Conservation (phyloP, 1,140 invertebrate genomes). For the Drosophila fuyamai region DNA sequence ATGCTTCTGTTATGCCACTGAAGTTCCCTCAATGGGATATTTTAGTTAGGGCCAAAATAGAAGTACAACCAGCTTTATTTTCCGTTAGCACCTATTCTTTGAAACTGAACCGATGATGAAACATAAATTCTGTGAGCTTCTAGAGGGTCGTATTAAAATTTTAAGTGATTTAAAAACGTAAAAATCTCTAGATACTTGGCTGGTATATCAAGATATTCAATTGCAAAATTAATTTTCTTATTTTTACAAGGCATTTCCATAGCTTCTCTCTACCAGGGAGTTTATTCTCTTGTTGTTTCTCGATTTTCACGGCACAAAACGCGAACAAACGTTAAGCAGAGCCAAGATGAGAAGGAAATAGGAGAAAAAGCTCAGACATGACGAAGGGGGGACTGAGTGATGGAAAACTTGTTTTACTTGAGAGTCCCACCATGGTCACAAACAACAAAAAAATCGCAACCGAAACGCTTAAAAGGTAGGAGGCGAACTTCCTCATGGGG, state of each 20-base stretch:
- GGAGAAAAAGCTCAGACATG: neutral
- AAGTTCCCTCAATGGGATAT: conserved; percentile 3
- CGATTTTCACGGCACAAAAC: conserved; percentile 36
- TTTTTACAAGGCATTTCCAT: neutral
- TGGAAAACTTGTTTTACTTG: conserved; percentile 43
- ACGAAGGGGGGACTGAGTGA: conserved; percentile 7
- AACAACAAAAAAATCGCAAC: conserved; percentile 17
- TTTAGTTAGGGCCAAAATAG: neutral
- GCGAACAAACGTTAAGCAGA: conserved; percentile 18
- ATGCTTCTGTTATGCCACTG: conserved; percentile 5
- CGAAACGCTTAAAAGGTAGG: conserved; percentile 21
- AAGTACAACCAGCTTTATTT: too few relatives aligned
- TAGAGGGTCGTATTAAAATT: too few relatives aligned
- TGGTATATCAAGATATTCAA: too few relatives aligned
- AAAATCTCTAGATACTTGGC: too few relatives aligned
- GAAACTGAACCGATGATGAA: too few relatives aligned
- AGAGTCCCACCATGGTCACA: conserved; percentile 23
- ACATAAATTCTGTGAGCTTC: too few relatives aligned
- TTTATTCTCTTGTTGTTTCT: conserved; percentile 18
- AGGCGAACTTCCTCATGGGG: conserved; percentile 10
- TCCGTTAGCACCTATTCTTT: too few relatives aligned
- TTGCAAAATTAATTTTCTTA: neutral
- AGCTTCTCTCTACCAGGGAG: neutral
- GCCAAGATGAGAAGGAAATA: neutral
- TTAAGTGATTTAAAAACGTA: too few relatives aligned